These are phyloP conservation scores for Caenorhabditis imperialis DNA, from an alignment of 2,888 invertebrate species.

Conservation along the genomic window DNA sequence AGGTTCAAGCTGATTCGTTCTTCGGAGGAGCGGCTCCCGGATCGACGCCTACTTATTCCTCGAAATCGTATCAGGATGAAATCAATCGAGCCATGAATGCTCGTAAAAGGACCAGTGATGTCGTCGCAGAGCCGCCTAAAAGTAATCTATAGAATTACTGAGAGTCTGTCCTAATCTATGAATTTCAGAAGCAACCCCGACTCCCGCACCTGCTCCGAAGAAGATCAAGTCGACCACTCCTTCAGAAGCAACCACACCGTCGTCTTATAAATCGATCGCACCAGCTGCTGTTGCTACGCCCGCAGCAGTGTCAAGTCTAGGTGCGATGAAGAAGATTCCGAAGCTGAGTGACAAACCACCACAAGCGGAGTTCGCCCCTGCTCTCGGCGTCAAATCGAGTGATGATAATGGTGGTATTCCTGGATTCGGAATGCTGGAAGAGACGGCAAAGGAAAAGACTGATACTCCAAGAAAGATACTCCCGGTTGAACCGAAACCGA, in stretches of 20 bases:
- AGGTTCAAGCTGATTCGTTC: constrained; percentile 12
- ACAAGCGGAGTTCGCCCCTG: constrained; percentile 28
- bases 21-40: background rate
- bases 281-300: too few species aligned
- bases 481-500: background rate
- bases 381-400: constrained; percentile 16
- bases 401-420: background rate
- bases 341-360: constrained; percentile 39
- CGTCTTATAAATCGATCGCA: too few species aligned
- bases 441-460: background rate
- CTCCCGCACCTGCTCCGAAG: too few species aligned
- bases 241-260: too few species aligned
- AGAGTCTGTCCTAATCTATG: too few species aligned
- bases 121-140: background rate
- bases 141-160: too few species aligned
- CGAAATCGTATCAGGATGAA: constrained; percentile 25
- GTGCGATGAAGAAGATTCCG: constrained; percentile 37
- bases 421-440: background rate
- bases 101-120: constrained; percentile 15
- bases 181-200: constrained; percentile 3
- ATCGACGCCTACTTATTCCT: background rate
- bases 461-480: background rate
- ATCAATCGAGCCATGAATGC: constrained; percentile 7
- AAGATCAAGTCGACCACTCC: too few species aligned
- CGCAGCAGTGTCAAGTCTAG: background rate